A percentile compares a stretch with the other conserved stretches of the same genome.
Conservation (phyloP, 2,113 vertebrate genomes). For the Gopherus flavomarginatus region DNA sequence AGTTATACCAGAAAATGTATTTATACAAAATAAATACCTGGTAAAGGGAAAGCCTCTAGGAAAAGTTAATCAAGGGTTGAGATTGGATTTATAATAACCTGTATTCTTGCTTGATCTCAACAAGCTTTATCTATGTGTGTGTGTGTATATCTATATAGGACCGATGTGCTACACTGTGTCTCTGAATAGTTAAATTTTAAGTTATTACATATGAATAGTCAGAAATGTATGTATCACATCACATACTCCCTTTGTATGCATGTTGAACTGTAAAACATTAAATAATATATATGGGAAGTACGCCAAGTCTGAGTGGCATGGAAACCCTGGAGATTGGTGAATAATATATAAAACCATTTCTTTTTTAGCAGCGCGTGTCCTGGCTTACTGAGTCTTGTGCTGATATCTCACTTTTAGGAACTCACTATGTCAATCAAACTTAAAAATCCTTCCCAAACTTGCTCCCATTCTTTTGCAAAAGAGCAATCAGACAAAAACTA, state of each 20-base stretch:
- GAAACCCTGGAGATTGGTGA: slow-evolving; percentile 65
- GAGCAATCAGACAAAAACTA: slow-evolving; percentile 41
- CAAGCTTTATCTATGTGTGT: background rate
- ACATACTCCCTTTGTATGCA: slow-evolving; percentile 70
- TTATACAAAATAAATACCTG: background rate
- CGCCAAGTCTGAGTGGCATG: slow-evolving; percentile 59
- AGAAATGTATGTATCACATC: slow-evolving; percentile 55
- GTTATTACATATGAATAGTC: slow-evolving; percentile 58
- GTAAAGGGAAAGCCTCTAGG: background rate
- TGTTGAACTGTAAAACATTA: slow-evolving; percentile 73
- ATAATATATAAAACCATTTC: slow-evolving; percentile 72
- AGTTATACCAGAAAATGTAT: background rate
- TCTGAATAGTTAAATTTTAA: slow-evolving; percentile 14
- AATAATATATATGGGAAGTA: slow-evolving; percentile 75
- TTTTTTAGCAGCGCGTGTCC: slow-evolving; percentile 61
- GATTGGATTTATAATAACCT: background rate
- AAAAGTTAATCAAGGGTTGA: background rate
- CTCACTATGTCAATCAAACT: slow-evolving; percentile 63
- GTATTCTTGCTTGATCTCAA: background rate
- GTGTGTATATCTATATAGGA: background rate
- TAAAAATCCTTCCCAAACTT: slow-evolving; percentile 61
- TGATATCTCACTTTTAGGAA: slow-evolving; percentile 64
- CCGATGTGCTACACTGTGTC: background rate
- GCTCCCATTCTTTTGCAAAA: slow-evolving; percentile 17
- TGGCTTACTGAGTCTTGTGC: slow-evolving; percentile 47